These are phyloP conservation scores for Garra rufa DNA, from an alignment of 2,113 vertebrate species.

Conservation along the genomic window DNA sequence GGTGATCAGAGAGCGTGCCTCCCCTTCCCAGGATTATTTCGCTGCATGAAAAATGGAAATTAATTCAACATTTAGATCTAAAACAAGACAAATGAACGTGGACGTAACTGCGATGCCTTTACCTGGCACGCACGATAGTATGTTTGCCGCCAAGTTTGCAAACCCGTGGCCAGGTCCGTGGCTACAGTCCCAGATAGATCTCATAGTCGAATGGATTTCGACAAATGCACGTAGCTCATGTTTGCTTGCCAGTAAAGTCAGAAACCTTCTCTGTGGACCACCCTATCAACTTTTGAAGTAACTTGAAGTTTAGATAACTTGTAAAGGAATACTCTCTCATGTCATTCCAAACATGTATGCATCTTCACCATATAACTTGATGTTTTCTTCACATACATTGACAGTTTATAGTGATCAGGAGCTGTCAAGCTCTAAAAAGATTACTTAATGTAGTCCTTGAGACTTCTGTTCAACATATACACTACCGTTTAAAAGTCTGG, in stretches of 20 bases:
- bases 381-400: not conserved
- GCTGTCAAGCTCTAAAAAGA: not conserved
- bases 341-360: not conserved
- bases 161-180: constrained; percentile 23
- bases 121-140: constrained; percentile 22
- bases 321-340: not conserved
- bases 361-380: not conserved
- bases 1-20: constrained; percentile 52
- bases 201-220: not conserved
- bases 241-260: not conserved
- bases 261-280: not conserved
- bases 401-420: not conserved
- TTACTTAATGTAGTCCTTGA: not conserved
- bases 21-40: constrained; percentile 50
- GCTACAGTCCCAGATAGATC: constrained; percentile 21
- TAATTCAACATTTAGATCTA: constrained; percentile 52
- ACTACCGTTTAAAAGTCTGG: not conserved
- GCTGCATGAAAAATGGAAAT: constrained; percentile 54
- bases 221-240: not conserved
- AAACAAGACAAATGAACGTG: constrained; percentile 49
- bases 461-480: not conserved
- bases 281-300: not conserved
- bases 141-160: constrained; percentile 28
- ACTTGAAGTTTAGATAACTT: not conserved
- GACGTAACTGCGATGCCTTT: constrained; percentile 34